phyloP scores from a whole-genome alignment of 2,797 vertebrate species.

The Hyperoplus lanceolatus region DNA sequence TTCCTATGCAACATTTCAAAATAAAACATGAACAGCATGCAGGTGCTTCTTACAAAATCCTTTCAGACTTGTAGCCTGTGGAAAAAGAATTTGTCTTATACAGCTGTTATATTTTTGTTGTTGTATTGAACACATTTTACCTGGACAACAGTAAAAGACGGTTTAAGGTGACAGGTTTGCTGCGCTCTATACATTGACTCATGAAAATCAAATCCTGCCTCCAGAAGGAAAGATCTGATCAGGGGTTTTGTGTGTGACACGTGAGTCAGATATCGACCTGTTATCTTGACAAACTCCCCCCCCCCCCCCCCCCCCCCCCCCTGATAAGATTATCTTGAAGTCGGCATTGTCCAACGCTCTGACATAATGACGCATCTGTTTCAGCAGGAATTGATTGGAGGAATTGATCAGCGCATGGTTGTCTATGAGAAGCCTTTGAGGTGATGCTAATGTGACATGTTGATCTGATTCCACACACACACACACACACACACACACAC shows the following conservation, averaged over 20 bases:
- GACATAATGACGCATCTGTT: constrained; percentile 36
- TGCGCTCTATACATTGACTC: neutral
- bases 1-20: constrained; percentile 64
- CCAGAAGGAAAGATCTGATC: neutral
- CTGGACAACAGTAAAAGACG: no score
- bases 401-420: constrained; percentile 36
- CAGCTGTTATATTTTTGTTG: neutral
- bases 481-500: neutral
- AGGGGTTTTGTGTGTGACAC: constrained; percentile 21
- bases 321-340: constrained; percentile 41
- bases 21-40: constrained; percentile 24
- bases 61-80: neutral
- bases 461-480: constrained; percentile 14
- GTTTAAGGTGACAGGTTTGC: neutral
- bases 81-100: neutral
- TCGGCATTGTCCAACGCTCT: constrained; percentile 15
- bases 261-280: constrained; percentile 22
- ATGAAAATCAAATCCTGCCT: constrained; percentile 17
- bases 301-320: neutral
- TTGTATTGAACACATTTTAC: neutral
- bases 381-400: constrained; percentile 37
- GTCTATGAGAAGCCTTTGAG: constrained; percentile 35
- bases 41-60: neutral
- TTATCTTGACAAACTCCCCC: no score
- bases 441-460: constrained; percentile 64